These are phyloP conservation scores for Fabriciana adippe DNA, from an alignment of 2,888 invertebrate genomes.

Conservation along the genomic window DNA sequence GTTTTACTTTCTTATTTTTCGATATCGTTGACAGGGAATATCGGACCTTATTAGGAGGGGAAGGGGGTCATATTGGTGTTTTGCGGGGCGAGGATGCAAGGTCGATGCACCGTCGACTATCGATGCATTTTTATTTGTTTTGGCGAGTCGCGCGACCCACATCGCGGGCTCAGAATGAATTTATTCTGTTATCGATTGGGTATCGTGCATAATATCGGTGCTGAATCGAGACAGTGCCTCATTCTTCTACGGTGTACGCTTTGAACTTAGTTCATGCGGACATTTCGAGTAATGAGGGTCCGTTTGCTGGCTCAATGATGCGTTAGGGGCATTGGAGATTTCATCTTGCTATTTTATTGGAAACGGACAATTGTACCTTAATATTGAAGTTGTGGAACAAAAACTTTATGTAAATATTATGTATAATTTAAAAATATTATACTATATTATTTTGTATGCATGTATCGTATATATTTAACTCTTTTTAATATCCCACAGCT, in stretches of 20 bases:
- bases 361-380: slow-evolving; percentile 17
- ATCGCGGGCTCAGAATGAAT: slow-evolving; percentile 76
- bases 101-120: slow-evolving; percentile 79
- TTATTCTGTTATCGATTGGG: slow-evolving; percentile 80
- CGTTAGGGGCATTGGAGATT: slow-evolving; percentile 19
- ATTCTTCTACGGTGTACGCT: slow-evolving; percentile 32
- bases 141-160: slow-evolving; percentile 79
- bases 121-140: slow-evolving; percentile 80
- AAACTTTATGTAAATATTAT: not conserved
- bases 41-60: slow-evolving; percentile 52
- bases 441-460: not conserved
- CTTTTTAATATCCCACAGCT: too few species aligned
- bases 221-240: slow-evolving; percentile 50
- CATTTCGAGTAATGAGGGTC: slow-evolving; percentile 33
- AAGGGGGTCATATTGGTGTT: slow-evolving; percentile 50
- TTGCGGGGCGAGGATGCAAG: slow-evolving; percentile 61
- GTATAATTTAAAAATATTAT: not conserved
- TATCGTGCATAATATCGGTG: slow-evolving; percentile 73
- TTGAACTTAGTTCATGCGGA: slow-evolving; percentile 29
- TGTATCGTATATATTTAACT: too few species aligned
- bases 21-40: slow-evolving; percentile 49
- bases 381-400: slow-evolving; percentile 2
- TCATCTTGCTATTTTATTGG: slow-evolving; percentile 22
- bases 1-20: slow-evolving; percentile 79
- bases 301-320: slow-evolving; percentile 30